These are phyloP conservation scores for Wiebesia pumilae DNA, from an alignment of 1,140 invertebrate genomes.

Conservation along the genomic window DNA sequence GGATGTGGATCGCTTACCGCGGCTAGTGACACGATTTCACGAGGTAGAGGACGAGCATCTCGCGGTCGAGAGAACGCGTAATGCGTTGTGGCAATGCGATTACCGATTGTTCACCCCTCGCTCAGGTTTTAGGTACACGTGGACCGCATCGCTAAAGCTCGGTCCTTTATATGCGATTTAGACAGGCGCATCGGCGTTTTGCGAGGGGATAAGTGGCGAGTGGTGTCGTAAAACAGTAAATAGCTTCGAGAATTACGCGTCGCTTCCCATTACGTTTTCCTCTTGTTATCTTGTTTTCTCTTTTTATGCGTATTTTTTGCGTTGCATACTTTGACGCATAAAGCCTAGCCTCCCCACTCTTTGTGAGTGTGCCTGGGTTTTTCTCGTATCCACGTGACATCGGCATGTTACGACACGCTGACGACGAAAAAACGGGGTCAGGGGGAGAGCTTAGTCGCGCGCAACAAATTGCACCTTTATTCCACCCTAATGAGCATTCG, in stretches of 20 bases:
- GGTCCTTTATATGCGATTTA: conserved; percentile 17
- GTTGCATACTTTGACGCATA: not conserved
- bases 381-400: not conserved
- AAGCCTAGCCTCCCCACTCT: not conserved
- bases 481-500: conserved; percentile 32
- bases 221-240: conserved; percentile 33
- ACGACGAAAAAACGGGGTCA: not conserved
- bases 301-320: not conserved
- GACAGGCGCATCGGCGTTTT: not conserved
- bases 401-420: not conserved
- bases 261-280: not conserved
- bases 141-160: not conserved
- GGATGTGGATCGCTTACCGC: not conserved
- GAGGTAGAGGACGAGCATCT: not conserved
- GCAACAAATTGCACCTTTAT: conserved; percentile 30
- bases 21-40: not conserved
- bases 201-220: not conserved
- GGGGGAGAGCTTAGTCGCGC: not conserved
- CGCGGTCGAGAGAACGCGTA: not conserved
- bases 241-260: conserved; percentile 29
- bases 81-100: not conserved
- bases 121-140: not conserved
- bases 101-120: not conserved
- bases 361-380: too few species aligned
- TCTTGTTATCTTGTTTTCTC: not conserved